phyloP scores from a whole-genome alignment of 2,113 vertebrate species.

The Actenoides hombroni region DNA sequence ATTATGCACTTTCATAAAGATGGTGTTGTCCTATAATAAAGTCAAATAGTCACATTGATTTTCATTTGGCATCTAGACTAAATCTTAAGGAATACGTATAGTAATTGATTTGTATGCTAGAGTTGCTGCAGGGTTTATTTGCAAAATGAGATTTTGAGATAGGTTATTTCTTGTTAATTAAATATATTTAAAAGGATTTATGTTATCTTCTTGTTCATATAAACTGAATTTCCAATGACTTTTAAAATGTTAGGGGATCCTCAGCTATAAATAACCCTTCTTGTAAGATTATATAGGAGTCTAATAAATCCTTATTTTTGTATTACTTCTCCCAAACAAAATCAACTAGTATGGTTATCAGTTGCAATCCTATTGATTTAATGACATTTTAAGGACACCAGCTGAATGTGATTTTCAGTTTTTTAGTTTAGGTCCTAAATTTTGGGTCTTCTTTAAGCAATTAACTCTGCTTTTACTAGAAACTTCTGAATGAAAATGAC shows the following conservation, averaged over 20 bases:
- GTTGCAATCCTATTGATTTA: constrained; percentile 31
- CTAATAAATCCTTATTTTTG: constrained; percentile 57
- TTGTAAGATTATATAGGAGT: constrained; percentile 44
- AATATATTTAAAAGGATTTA: constrained; percentile 72
- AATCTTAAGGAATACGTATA: constrained; percentile 42
- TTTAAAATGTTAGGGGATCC: constrained; percentile 51
- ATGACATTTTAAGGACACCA: constrained; percentile 46
- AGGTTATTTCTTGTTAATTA: constrained; percentile 48
- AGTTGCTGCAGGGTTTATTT: constrained; percentile 64
- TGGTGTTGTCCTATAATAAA: constrained; percentile 55
- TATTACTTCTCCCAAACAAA: constrained; percentile 43
- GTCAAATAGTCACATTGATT: constrained; percentile 72
- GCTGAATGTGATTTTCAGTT: constrained; percentile 2
- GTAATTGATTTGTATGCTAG: constrained; percentile 55
- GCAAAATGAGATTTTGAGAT: constrained; percentile 59
- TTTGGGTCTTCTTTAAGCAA: background rate
- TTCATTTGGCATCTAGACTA: constrained; percentile 53
- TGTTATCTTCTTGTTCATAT: constrained; percentile 68
- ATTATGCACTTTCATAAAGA: constrained; percentile 46
- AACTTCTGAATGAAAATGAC: background rate
- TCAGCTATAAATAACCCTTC: constrained; percentile 57
- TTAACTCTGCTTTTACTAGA: background rate
- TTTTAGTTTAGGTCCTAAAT: constrained; percentile 20
- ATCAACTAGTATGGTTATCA: constrained; percentile 42
- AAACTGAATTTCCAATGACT: constrained; percentile 67